Percentiles rank a stretch among this genome's conserved stretches.
phyloP scores from a whole-genome alignment of 1,140 invertebrate genomes.

The Chironomus striatipennis region DNA sequence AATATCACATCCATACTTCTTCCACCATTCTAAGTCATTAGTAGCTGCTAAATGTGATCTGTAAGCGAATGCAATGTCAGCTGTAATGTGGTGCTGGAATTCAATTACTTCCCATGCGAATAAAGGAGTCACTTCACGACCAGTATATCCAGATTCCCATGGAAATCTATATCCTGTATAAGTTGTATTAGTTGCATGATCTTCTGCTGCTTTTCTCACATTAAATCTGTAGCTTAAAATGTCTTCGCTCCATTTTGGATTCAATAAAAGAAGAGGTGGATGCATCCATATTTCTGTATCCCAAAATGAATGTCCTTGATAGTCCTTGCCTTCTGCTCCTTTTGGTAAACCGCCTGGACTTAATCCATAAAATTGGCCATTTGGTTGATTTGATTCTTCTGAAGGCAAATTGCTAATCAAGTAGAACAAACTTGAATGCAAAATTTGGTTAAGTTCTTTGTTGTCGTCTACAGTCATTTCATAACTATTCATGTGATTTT shows the following conservation, averaged over 20 bases:
- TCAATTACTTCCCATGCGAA: constrained; percentile 42
- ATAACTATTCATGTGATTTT: neutral
- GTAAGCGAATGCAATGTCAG: constrained; percentile 41
- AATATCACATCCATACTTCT: constrained; percentile 42
- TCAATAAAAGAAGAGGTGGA: constrained; percentile 41
- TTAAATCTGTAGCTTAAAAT: constrained; percentile 41
- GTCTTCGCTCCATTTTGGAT: constrained; percentile 37
- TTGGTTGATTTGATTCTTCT: constrained; percentile 34
- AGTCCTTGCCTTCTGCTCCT: constrained; percentile 32
- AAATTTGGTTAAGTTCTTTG: neutral
- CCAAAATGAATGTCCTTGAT: constrained; percentile 44
- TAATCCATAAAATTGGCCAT: constrained; percentile 39
- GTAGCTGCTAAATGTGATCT: constrained; percentile 41
- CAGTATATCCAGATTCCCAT: constrained; percentile 6
- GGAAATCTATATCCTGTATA: constrained; percentile 40
- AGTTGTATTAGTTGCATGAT: constrained; percentile 37
- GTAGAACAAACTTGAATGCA: constrained; percentile 29
- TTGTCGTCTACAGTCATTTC: neutral
- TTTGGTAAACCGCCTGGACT: constrained; percentile 42
- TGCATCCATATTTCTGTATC: constrained; percentile 46
- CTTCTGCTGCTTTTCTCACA: constrained; percentile 37
- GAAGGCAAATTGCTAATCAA: constrained; percentile 42
- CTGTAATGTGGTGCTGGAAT: constrained; percentile 42
- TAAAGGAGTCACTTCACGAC: constrained; percentile 23
- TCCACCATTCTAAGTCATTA: constrained; percentile 41